phyloP scores from a whole-genome alignment of 1,140 invertebrate genomes.

The Oryctes rhinoceros region DNA sequence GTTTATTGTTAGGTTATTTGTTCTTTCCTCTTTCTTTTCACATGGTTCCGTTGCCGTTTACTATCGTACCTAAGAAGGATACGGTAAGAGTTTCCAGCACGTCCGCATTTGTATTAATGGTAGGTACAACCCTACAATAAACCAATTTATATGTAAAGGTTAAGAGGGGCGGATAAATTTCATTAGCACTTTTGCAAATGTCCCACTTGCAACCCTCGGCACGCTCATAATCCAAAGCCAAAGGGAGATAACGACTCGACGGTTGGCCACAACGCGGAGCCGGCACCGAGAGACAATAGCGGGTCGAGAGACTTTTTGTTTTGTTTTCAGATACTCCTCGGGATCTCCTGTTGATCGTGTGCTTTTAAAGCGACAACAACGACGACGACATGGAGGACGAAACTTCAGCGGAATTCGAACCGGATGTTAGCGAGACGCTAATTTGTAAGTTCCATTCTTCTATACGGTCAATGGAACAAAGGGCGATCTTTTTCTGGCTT shows the following conservation, averaged over 20 bases:
- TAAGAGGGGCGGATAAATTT: slow-evolving; percentile 39
- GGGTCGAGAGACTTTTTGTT: slow-evolving; percentile 21
- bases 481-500: not conserved
- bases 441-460: slow-evolving; percentile 3
- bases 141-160: slow-evolving; percentile 43
- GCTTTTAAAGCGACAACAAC: not conserved
- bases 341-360: slow-evolving; percentile 33
- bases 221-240: slow-evolving; percentile 24
- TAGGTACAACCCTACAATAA: slow-evolving; percentile 36
- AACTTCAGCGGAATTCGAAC: slow-evolving; percentile 23
- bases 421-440: slow-evolving; percentile 30
- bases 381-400: not conserved
- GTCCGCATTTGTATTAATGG: slow-evolving; percentile 35
- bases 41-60: not conserved
- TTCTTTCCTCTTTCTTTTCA: slow-evolving; percentile 2
- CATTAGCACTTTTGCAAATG: slow-evolving; percentile 41
- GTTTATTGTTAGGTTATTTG: slow-evolving; percentile 22
- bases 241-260: slow-evolving; percentile 23
- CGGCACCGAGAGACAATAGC: slow-evolving; percentile 10
- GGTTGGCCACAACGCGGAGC: not conserved
- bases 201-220: slow-evolving; percentile 32
- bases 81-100: not conserved
- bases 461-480: slow-evolving; percentile 14
- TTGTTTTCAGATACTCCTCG: slow-evolving; percentile 7
- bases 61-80: not conserved